Conservation (phyloP, 37 sponge, comb jelly and placozoan genomes). For the Halisarca cf. caerulea region DNA sequence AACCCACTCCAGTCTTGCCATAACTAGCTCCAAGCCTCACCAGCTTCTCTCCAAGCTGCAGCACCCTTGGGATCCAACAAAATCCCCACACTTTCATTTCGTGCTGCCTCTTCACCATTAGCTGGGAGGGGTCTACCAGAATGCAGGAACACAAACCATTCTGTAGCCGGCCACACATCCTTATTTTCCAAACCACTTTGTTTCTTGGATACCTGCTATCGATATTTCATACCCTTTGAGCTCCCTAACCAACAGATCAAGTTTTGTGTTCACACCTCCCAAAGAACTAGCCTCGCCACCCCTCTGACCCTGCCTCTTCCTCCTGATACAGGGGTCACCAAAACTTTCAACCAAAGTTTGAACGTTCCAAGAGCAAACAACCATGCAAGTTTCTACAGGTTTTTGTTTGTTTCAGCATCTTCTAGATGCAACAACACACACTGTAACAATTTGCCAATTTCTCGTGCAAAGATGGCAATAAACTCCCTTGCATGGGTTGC, state of each 20-base stretch:
- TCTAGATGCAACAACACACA: too few species aligned
- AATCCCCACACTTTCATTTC: slow-evolving; percentile 9
- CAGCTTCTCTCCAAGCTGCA: slow-evolving; percentile 17
- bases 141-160: not conserved
- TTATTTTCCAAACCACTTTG: slow-evolving; percentile 30
- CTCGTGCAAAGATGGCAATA: too few species aligned
- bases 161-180: slow-evolving; percentile 19
- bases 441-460: too few species aligned
- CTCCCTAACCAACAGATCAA: slow-evolving; percentile 39
- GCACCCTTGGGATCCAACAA: not conserved
- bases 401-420: too few species aligned
- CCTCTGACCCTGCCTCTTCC: too few species aligned
- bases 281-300: too few species aligned
- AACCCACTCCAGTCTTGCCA: not conserved
- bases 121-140: not conserved
- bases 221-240: slow-evolving; percentile 1
- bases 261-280: slow-evolving; percentile 19
- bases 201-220: slow-evolving; percentile 17
- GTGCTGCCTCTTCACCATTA: not conserved
- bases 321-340: too few species aligned
- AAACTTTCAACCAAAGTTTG: too few species aligned
- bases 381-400: too few species aligned
- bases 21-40: slow-evolving; percentile 36
- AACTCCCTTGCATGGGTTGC: too few species aligned
- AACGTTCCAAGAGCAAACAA: too few species aligned